phyloP scores from a whole-genome alignment of 2,797 vertebrate species.

The Catostomus latipinnis region DNA sequence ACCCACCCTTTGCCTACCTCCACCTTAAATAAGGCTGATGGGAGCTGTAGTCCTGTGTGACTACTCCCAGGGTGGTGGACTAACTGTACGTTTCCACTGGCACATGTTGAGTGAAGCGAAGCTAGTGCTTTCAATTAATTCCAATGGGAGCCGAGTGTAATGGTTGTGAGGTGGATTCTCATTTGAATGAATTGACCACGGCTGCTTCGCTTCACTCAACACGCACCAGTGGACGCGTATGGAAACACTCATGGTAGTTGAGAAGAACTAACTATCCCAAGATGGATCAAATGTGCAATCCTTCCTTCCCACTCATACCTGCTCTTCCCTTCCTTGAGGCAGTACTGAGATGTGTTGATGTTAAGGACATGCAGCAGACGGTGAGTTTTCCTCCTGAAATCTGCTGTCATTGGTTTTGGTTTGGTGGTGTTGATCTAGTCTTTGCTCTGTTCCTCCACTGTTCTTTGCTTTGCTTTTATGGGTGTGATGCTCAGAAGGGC shows the following conservation, averaged over 20 bases:
- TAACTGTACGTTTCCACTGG: no score
- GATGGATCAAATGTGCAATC: slow-evolving; percentile 54
- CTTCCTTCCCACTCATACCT: slow-evolving; percentile 57
- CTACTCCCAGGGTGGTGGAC: background rate
- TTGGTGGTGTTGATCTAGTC: slow-evolving; percentile 62
- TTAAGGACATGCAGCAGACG: slow-evolving; percentile 75
- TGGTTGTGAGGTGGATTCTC: no score
- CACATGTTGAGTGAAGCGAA: no score
- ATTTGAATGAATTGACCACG: no score
- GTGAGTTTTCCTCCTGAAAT: slow-evolving; percentile 79
- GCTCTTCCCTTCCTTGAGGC: slow-evolving; percentile 72
- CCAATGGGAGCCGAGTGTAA: no score
- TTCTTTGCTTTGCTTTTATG: slow-evolving; percentile 71
- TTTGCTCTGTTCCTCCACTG: slow-evolving; percentile 59
- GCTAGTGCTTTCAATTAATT: no score
- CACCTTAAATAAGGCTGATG: slow-evolving; percentile 40
- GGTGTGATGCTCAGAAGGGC: slow-evolving; percentile 67
- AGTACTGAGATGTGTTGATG: slow-evolving; percentile 81
- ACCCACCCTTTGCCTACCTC: slow-evolving; percentile 23
- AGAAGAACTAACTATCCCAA: slow-evolving; percentile 64
- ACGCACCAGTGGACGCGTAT: no score
- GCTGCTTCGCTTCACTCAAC: no score
- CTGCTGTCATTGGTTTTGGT: slow-evolving; percentile 47
- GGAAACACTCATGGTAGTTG: slow-evolving; percentile 34
- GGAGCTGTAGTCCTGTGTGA: slow-evolving; percentile 33